A percentile compares a stretch with the other conserved stretches of the same genome.
phyloP scores from a whole-genome alignment of 1,140 invertebrate species.

The Eumeta japonica region DNA sequence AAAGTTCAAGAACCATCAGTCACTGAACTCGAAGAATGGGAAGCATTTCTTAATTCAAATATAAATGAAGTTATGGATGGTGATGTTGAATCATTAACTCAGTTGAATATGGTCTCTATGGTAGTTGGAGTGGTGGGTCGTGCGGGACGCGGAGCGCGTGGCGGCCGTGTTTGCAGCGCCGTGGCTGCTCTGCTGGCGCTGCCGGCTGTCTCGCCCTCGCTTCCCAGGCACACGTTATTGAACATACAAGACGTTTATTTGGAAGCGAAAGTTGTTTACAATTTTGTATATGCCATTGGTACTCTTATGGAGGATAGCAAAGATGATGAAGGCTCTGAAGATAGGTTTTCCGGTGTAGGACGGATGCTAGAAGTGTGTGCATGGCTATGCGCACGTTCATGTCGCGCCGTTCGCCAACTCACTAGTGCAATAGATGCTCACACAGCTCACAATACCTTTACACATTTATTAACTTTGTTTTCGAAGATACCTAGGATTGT shows the following conservation, averaged over 20 bases:
- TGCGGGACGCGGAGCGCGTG: constrained; percentile 62
- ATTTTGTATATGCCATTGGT: constrained; percentile 72
- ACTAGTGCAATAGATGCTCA: constrained; percentile 74
- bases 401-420: constrained; percentile 73
- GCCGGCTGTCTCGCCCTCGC: constrained; percentile 59
- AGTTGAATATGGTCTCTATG: constrained; percentile 71
- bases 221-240: constrained; percentile 56
- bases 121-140: constrained; percentile 71
- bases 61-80: constrained; percentile 72
- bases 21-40: constrained; percentile 83
- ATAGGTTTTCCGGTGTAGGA: constrained; percentile 59
- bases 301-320: constrained; percentile 55
- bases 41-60: constrained; percentile 69
- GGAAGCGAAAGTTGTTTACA: constrained; percentile 74
- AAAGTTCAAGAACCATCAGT: constrained; percentile 57
- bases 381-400: constrained; percentile 68
- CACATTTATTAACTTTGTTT: constrained; percentile 56
- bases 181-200: constrained; percentile 71
- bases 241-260: constrained; percentile 68
- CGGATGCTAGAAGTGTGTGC: constrained; percentile 68
- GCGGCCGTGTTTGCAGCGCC: constrained; percentile 68
- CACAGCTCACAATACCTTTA: constrained; percentile 59
- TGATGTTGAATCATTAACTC: constrained; percentile 69
- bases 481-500: constrained; percentile 61
- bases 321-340: constrained; percentile 28